phyloP scores from a whole-genome alignment of 2,113 vertebrate genomes.

The Tetrax tetrax region DNA sequence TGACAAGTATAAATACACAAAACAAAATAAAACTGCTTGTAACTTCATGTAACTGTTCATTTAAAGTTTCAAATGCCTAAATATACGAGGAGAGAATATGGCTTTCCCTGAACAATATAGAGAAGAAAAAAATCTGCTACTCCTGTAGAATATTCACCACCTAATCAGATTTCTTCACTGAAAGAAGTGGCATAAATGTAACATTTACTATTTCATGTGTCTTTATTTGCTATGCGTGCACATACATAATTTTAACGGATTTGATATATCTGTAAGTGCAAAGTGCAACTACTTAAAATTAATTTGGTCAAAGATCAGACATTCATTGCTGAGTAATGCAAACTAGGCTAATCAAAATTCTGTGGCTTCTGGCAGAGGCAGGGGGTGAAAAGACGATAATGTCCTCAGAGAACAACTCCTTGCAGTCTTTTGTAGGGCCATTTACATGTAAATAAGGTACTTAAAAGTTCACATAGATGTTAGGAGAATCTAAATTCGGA shows the following conservation, averaged over 20 bases:
- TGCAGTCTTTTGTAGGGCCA: slow-evolving; percentile 28
- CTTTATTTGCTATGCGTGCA: slow-evolving; percentile 56
- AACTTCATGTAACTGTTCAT: not conserved
- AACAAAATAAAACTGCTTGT: not conserved
- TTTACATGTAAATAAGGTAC: slow-evolving; percentile 64
- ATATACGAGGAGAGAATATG: not conserved
- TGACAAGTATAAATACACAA: not conserved
- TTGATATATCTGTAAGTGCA: slow-evolving; percentile 49
- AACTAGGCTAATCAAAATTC: slow-evolving; percentile 73
- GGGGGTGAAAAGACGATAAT: not conserved
- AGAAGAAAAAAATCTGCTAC: not conserved
- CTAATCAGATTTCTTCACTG: slow-evolving; percentile 51
- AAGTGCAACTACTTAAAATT: slow-evolving; percentile 73
- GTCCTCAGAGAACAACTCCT: slow-evolving; percentile 21
- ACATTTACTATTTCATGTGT: slow-evolving; percentile 62
- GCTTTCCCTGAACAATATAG: not conserved
- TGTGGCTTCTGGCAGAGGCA: slow-evolving; percentile 31
- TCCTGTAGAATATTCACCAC: slow-evolving; percentile 14
- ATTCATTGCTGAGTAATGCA: slow-evolving; percentile 70
- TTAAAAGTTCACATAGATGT: slow-evolving; percentile 55
- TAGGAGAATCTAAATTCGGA: slow-evolving; percentile 38
- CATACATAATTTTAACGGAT: slow-evolving; percentile 64
- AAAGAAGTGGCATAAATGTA: slow-evolving; percentile 28
- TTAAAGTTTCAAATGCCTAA: not conserved
- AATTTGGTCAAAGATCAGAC: slow-evolving; percentile 70